Evolutionary conservation across 2,113 vertebrate genomes (phyloP), one percentile per base, ranked within the genome.

Genomic region (Chaetorhynchus papuensis): DNA sequence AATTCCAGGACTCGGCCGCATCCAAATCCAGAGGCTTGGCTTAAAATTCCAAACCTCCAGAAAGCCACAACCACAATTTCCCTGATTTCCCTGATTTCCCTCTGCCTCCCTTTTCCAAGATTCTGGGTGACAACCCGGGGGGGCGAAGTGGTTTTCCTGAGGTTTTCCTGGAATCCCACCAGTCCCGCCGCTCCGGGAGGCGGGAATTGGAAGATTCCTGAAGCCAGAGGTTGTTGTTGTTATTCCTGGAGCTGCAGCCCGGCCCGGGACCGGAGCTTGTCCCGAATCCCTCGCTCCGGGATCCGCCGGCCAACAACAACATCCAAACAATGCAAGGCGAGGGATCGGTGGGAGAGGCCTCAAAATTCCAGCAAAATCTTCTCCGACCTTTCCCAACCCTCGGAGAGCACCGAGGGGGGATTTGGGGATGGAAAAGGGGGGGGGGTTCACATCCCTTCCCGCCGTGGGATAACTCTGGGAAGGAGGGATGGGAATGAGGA

Each of bases 111-210:
- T 41, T 23, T 28, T 2, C 76, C 61, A 47, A 26, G 44, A 19
- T 6, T 15, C n/a, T 1, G 0, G 41, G 17, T 49, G 27, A 4
- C 41, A 28, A 1, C 14, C 30, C 4, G 0, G 33, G 42, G 19
- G 15, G 5, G n/a, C 3, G 1, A 66, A 44, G 21, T 14, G 44
- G 15, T 31, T 79, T 66, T 28, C 9, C 37, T 11, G 61, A 6
- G 54, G 7, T 52, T 61, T 71, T 83, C 47, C 61, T 42, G 56
- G 52, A 45, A 27, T 24, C 41, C 56, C 10, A 15, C 81, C 45
- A 4, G 4, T 12, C 54, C 13, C 1, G 2, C 28, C 30, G 14
- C 56, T 79, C 50, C 22, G 2, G 69, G 79, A 56, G 79, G 10
- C 14, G 61, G 66, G 31, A 74, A 31, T 54, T 6, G 33, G 21